Evolutionary conservation across 2,113 vertebrate genomes (phyloP), one percentile per base, ranked within the genome.

Genomic region (Pionites leucogaster): DNA sequence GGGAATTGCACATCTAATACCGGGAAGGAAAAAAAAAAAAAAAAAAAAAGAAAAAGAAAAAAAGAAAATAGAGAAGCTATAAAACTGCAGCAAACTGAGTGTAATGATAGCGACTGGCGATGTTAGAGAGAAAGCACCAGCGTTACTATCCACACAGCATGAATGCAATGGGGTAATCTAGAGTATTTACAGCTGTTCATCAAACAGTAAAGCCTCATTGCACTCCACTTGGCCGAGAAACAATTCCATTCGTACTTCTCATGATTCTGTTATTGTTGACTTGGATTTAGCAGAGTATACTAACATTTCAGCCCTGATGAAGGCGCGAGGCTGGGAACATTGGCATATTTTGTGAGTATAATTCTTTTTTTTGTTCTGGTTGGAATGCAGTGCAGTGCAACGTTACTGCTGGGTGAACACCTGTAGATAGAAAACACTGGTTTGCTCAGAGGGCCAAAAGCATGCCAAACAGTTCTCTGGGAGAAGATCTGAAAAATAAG

Each of bases 161-260:
- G 0, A 89, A 78, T 27, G 83, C 84, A 64, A 5, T 3, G 20
- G 37, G 91, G 88, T 81, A 95, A 94, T 85, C 65, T 63, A 62
- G 74, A 77, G 74, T 70, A 82, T 92, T 96, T 95, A 91, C 77
- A 96, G 91, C 90, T 92, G 77, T 87, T 95, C 92, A 92, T 95
- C 88, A 93, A 92, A 91, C 78, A 80, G 86, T 65, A 82, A 91
- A 94, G 81, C 84, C 74, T 91, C 74, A 11, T 19, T 91, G 81
- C 91, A 92, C 92, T 93, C 74, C 83, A 46, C 52, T 68, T 96
- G 74, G 77, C 88, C 93, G 83, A 89, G 92, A 95, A 96, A 96
- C 92, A 96, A 96, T 95, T 96, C 81, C 70, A 86, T 67, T 92
- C 10, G 1, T 69, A 52, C 82, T 92, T 91, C 91, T 94, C 70